Evolutionary conservation across 1,140 invertebrate species (phyloP).

Genomic region (Drosophila malerkotliana): DNA sequence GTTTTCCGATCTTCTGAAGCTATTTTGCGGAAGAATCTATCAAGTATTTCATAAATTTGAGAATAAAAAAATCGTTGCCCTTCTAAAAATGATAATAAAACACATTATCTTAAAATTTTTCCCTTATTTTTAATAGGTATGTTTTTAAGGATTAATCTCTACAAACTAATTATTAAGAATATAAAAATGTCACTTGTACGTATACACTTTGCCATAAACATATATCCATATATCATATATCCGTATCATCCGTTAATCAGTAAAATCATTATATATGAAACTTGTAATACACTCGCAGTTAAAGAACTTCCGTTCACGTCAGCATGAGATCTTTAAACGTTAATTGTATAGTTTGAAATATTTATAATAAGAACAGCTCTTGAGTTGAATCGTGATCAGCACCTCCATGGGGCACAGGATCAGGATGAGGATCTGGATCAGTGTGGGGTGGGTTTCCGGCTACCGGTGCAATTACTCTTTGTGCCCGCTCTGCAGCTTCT

Average conservation of each 20-base stretch:
- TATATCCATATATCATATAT: slow-evolving; percentile 31
- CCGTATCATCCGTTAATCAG: slow-evolving; percentile 39
- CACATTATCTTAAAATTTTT: slow-evolving; percentile 35
- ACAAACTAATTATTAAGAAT: slow-evolving; percentile 76
- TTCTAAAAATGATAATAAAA: neutral
- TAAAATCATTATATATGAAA: slow-evolving; percentile 77
- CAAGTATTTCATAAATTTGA: no score
- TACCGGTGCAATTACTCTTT: slow-evolving; percentile 46
- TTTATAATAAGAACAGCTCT: slow-evolving; percentile 69
- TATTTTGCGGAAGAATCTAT: neutral
- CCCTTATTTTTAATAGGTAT: slow-evolving; percentile 62
- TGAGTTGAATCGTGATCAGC: slow-evolving; percentile 53
- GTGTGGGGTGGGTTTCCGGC: neutral
- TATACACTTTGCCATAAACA: slow-evolving; percentile 72
- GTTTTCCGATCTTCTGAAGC: no score
- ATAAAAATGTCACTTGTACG: slow-evolving; percentile 76
- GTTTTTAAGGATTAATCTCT: slow-evolving; percentile 55
- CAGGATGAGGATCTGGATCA: neutral
- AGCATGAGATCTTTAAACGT: slow-evolving; percentile 78
- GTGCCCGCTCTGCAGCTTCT: slow-evolving; percentile 89
- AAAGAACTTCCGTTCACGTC: slow-evolving; percentile 75
- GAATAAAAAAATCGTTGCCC: neutral
- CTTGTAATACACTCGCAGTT: slow-evolving; percentile 79
- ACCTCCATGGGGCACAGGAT: neutral
- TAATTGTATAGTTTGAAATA: slow-evolving; percentile 78